Evolutionary conservation across 2,797 vertebrate species (phyloP).

Genomic region (Hemibagrus guttatus): DNA sequence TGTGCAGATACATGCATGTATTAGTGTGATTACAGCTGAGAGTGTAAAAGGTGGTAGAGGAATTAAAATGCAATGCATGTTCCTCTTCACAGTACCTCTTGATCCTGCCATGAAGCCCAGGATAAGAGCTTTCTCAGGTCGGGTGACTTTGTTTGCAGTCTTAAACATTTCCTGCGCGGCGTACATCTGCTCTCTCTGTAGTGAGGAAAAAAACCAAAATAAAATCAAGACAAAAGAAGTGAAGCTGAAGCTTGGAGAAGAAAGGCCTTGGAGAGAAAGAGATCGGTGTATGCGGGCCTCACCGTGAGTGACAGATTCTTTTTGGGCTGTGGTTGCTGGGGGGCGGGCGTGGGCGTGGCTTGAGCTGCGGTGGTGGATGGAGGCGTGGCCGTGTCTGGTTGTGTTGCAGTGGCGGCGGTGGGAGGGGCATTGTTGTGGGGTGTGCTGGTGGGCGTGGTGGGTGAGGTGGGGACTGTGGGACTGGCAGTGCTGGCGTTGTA

Average conservation of each 20-base stretch:
- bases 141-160: conserved; percentile 97
- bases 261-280: background rate
- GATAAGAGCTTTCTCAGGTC: conserved; percentile 97
- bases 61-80: background rate
- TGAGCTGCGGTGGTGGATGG: conserved; percentile 77
- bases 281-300: conserved; percentile 43
- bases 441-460: conserved; percentile 74
- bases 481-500: conserved; percentile 88
- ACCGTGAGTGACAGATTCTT: conserved; percentile 95
- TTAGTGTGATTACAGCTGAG: background rate
- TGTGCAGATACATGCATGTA: background rate
- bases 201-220: conserved; percentile 2
- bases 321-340: conserved; percentile 84
- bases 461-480: conserved; percentile 78
- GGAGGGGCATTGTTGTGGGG: conserved; percentile 79
- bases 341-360: conserved; percentile 76
- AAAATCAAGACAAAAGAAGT: background rate
- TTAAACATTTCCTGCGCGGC: conserved; percentile 99
- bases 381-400: conserved; percentile 74
- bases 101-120: conserved; percentile 99
- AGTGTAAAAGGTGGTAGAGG: background rate
- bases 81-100: conserved; percentile 76
- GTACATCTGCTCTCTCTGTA: conserved; percentile 94
- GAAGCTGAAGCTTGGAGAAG: background rate
- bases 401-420: conserved; percentile 76